phyloP scores from a whole-genome alignment of 2,888 invertebrate genomes.

The Eristalinus sepulchralis region DNA sequence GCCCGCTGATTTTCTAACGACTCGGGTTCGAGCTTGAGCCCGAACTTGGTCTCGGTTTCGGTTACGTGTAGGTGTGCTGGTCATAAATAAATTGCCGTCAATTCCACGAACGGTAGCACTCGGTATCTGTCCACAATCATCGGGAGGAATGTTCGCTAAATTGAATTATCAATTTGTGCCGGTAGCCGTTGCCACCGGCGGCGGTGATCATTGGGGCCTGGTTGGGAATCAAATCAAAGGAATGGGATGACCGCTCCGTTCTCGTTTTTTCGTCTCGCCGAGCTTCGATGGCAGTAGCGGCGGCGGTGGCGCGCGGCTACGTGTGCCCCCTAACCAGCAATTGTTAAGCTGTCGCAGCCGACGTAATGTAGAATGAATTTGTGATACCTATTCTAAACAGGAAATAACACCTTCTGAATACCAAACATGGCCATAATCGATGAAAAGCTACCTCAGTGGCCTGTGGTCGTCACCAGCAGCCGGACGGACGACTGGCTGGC shows the following conservation, averaged over 20 bases:
- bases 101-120: conserved; percentile 67
- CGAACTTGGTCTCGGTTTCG: background rate
- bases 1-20: conserved; percentile 59
- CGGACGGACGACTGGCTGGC: conserved; percentile 31
- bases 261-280: background rate
- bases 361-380: conserved; percentile 68
- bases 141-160: conserved; percentile 70
- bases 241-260: conserved; percentile 27
- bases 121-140: conserved; percentile 52
- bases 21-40: conserved; percentile 19
- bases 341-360: conserved; percentile 26
- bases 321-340: background rate
- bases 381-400: conserved; percentile 69
- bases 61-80: conserved; percentile 60
- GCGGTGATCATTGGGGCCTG: background rate
- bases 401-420: conserved; percentile 69
- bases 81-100: conserved; percentile 67
- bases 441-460: conserved; percentile 48
- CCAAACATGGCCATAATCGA: conserved; percentile 66
- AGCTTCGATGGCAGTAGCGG: background rate
- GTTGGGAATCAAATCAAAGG: conserved; percentile 20
- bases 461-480: conserved; percentile 52
- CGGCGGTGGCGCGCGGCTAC: background rate
- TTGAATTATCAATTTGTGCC: conserved; percentile 69
- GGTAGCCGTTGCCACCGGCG: background rate